Conservation (phyloP, 2,888 invertebrate genomes). For the Cryptocheilus praepositus region DNA sequence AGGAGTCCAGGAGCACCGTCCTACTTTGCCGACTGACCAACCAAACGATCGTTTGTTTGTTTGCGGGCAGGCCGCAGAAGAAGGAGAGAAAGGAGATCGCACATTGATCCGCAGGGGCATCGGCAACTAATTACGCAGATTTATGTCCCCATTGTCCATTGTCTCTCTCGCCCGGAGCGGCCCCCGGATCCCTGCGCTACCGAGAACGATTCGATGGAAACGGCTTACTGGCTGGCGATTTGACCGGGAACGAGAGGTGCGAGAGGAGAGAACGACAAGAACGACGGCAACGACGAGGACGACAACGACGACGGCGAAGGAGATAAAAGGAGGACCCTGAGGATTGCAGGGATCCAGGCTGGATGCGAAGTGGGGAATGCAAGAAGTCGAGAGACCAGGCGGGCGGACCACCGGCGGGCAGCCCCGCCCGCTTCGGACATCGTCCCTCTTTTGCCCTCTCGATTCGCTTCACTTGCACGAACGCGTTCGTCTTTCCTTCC, state of each 20-base stretch:
- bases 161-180: constrained; percentile 80
- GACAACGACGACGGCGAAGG: constrained; percentile 37
- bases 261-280: constrained; percentile 34
- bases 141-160: constrained; percentile 95
- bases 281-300: constrained; percentile 36
- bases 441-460: constrained; percentile 27
- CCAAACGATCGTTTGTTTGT: constrained; percentile 74
- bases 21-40: constrained; percentile 72
- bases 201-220: constrained; percentile 48
- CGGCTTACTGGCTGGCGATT: constrained; percentile 29
- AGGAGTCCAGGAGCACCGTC: constrained; percentile 64
- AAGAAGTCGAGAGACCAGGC: constrained; percentile 40
- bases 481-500: neutral
- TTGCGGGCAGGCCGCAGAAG: constrained; percentile 57
- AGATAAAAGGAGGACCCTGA: constrained; percentile 42
- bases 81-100: constrained; percentile 72
- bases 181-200: constrained; percentile 33
- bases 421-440: constrained; percentile 67
- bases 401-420: constrained; percentile 67
- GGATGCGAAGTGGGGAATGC: constrained; percentile 44
- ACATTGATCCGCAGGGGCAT: constrained; percentile 76
- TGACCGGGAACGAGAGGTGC: constrained; percentile 40
- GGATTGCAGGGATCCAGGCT: constrained; percentile 32
- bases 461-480: constrained; percentile 18
- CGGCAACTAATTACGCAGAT: constrained; percentile 95